Conservation (phyloP, 2,797 vertebrate species). For the Mycteria americana region DNA sequence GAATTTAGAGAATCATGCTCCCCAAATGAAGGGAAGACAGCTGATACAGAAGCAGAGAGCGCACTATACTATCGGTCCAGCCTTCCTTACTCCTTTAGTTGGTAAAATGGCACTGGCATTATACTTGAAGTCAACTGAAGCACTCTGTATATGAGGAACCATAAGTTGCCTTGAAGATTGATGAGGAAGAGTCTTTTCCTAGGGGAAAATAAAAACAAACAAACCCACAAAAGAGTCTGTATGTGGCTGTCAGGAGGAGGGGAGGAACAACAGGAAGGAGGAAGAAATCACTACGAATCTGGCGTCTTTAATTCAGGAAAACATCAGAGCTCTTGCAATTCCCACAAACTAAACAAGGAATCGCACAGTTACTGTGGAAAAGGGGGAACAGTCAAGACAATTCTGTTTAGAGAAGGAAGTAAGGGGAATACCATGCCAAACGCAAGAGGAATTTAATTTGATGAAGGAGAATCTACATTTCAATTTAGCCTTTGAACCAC, state of each 20-base stretch:
- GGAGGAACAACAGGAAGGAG: neutral
- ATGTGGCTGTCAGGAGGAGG: neutral
- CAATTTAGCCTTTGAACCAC: neutral
- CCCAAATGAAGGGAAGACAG: neutral
- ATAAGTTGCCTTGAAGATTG: neutral
- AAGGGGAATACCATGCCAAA: neutral
- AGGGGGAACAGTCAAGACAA: neutral
- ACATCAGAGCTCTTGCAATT: neutral
- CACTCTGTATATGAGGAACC: neutral
- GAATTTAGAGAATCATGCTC: neutral
- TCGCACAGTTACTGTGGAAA: neutral
- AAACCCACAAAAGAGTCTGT: neutral
- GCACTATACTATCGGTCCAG: neutral
- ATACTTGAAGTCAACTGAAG: neutral
- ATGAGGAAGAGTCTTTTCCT: neutral
- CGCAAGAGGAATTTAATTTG: neutral
- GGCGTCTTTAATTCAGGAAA: neutral
- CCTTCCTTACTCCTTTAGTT: neutral
- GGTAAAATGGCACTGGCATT: neutral
- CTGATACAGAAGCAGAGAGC: neutral
- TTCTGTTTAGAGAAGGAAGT: neutral
- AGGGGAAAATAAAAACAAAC: neutral
- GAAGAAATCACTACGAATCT: neutral
- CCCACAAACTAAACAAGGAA: constrained; percentile 5
- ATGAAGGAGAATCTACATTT: neutral